Evolutionary conservation across 2,797 vertebrate species (phyloP).

Genomic region (Silurus lanzhouensis): DNA sequence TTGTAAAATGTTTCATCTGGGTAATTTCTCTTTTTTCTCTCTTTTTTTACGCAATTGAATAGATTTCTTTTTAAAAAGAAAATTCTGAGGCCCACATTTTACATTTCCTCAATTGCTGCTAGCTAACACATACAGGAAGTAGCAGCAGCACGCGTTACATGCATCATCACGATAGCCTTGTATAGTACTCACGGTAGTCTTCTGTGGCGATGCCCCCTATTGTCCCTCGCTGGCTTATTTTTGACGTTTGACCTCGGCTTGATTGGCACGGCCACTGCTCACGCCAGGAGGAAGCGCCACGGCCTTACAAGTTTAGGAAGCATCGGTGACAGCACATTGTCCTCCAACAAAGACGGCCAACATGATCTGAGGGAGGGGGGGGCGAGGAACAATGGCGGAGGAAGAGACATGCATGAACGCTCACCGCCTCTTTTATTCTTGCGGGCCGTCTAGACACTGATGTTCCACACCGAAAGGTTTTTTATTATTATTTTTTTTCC

Average conservation of each 20-base stretch:
- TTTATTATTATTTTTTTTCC: background rate
- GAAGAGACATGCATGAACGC: conserved; percentile 64
- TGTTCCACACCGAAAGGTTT: conserved; percentile 63
- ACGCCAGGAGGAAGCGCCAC: conserved; percentile 72
- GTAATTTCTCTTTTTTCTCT: no score
- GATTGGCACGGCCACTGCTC: conserved; percentile 71
- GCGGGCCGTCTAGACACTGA: conserved; percentile 72
- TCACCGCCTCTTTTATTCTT: conserved; percentile 67
- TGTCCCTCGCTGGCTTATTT: background rate
- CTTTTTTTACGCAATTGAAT: no score
- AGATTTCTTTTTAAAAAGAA: no score
- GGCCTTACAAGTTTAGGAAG: conserved; percentile 82
- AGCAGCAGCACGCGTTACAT: conserved; percentile 4
- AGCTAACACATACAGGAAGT: conserved; percentile 7
- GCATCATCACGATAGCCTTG: conserved; percentile 19
- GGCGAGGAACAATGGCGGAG: conserved; percentile 67
- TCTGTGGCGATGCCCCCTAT: conserved; percentile 15
- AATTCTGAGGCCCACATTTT: background rate
- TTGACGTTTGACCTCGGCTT: conserved; percentile 51
- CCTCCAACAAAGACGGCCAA: conserved; percentile 69
- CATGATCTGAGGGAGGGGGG: conserved; percentile 44
- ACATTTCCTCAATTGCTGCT: background rate
- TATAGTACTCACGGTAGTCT: conserved; percentile 7
- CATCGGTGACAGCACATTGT: conserved; percentile 76
- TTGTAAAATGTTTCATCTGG: no score